Evolutionary conservation across 2,113 vertebrate species (phyloP).

Genomic region (Nycticebus coucang): DNA sequence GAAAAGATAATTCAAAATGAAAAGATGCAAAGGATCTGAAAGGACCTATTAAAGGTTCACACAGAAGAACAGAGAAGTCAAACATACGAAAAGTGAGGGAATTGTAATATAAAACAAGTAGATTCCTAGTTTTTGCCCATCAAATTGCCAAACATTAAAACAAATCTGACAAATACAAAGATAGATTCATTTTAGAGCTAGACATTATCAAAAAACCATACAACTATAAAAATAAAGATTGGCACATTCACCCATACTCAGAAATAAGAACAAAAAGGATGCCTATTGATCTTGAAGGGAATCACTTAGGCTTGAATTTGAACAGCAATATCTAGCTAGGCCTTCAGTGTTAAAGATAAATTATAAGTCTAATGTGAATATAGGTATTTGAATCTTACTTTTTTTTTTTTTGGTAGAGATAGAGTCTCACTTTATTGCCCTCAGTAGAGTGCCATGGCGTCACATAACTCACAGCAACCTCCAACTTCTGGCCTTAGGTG

Average conservation of each 20-base stretch:
- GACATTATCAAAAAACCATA: neutral
- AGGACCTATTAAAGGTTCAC: neutral
- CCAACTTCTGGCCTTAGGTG: too few species aligned
- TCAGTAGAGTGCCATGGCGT: too few species aligned
- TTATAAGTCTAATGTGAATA: neutral
- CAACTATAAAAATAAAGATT: neutral
- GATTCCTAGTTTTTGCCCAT: neutral
- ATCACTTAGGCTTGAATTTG: conserved; percentile 19
- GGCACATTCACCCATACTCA: neutral
- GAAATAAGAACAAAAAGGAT: conserved; percentile 36
- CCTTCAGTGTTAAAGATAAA: neutral
- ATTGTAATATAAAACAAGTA: neutral
- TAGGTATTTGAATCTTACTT: neutral
- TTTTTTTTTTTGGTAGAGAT: too few species aligned
- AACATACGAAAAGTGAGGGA: neutral
- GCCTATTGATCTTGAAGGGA: neutral
- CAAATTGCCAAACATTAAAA: neutral
- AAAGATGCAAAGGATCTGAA: neutral
- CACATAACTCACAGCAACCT: too few species aligned
- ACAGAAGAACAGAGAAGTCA: neutral
- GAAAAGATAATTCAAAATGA: conserved; percentile 38
- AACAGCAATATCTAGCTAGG: neutral
- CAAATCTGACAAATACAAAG: conserved; percentile 14
- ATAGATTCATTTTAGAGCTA: conserved; percentile 3
- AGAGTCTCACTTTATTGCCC: too few species aligned